Evolutionary conservation across 2,888 invertebrate genomes (phyloP).

Genomic region (Graphium colonna): DNA sequence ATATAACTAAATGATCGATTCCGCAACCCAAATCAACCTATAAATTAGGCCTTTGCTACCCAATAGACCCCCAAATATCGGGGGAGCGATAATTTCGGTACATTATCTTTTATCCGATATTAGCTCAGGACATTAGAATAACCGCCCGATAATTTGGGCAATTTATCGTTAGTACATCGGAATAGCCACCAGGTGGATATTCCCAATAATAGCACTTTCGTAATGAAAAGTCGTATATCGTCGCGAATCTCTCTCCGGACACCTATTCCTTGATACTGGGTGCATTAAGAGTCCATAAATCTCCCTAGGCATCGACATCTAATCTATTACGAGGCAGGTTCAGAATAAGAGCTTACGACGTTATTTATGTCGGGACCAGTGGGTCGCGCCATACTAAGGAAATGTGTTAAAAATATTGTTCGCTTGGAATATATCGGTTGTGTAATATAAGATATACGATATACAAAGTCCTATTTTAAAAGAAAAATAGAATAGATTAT

Average conservation of each 20-base stretch:
- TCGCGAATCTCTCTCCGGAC: conserved; percentile 20
- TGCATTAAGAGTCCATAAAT: conserved; percentile 50
- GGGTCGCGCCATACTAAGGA: background rate
- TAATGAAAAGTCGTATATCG: conserved; percentile 10
- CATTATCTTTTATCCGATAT: background rate
- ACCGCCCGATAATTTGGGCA: too few species aligned
- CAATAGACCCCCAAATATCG: background rate
- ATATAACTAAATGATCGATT: too few species aligned
- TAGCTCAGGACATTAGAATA: too few species aligned
- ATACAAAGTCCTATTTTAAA: background rate
- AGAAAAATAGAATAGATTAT: too few species aligned
- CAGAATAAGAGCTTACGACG: conserved; percentile 34
- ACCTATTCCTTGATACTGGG: conserved; percentile 32
- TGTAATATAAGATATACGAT: background rate
- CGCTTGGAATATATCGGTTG: too few species aligned
- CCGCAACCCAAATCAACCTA: too few species aligned
- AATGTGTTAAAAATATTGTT: conserved; percentile 10
- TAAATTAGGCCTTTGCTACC: too few species aligned
- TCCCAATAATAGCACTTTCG: conserved; percentile 9
- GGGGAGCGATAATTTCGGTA: background rate
- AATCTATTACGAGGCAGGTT: conserved; percentile 46
- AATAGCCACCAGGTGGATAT: background rate
- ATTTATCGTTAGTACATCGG: background rate
- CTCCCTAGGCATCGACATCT: conserved; percentile 46
- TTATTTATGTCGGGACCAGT: conserved; percentile 22